A percentile compares a stretch with the other conserved stretches of the same genome.
phyloP scores from a whole-genome alignment of 2,888 invertebrate genomes.

The Watsonalla binaria region DNA sequence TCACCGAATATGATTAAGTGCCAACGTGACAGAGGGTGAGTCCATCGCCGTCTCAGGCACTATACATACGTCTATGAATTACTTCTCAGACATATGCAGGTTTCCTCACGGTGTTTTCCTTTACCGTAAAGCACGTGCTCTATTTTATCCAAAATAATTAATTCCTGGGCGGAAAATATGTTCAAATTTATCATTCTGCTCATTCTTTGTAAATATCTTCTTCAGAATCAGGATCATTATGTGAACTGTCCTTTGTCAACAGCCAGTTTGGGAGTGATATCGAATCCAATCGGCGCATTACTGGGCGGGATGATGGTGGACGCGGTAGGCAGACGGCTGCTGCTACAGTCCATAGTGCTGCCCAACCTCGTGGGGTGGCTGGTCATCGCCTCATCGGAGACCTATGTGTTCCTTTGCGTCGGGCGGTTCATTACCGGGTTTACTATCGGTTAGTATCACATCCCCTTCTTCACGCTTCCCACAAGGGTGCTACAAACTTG shows the following conservation, averaged over 20 bases:
- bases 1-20: too few species aligned
- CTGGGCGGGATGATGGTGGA: conserved; percentile 84
- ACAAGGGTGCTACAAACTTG: too few species aligned
- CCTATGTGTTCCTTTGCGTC: conserved; percentile 80
- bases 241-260: conserved; percentile 19
- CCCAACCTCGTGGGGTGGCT: conserved; percentile 85
- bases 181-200: too few species aligned
- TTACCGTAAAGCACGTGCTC: too few species aligned
- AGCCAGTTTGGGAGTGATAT: conserved; percentile 85
- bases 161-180: too few species aligned
- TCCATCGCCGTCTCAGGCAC: too few species aligned
- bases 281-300: conserved; percentile 84
- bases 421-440: conserved; percentile 85
- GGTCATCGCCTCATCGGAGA: conserved; percentile 81
- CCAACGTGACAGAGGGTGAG: too few species aligned
- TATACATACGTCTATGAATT: too few species aligned
- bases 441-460: conserved; percentile 78
- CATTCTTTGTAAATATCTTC: too few species aligned
- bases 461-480: background rate
- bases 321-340: conserved; percentile 80
- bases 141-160: too few species aligned
- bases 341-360: conserved; percentile 82
- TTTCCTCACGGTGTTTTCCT: too few species aligned
- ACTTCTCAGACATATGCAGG: too few species aligned
- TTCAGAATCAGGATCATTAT: background rate